These are phyloP conservation scores for Phoebastria nigripes DNA, from an alignment of 2,797 vertebrate genomes.

Conservation along the genomic window DNA sequence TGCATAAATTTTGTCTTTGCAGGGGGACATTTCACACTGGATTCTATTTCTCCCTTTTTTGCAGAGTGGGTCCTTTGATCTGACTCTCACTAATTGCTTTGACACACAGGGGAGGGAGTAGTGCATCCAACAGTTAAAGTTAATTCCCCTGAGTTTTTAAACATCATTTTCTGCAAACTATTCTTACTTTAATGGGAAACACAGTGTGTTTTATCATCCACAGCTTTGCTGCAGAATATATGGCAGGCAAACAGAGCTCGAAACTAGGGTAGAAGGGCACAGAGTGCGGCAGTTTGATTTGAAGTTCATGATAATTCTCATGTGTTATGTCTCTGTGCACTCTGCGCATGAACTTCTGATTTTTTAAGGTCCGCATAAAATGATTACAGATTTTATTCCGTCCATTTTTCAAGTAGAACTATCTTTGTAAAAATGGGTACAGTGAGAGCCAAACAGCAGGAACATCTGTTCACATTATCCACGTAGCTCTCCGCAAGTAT, in stretches of 20 bases:
- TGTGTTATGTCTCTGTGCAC: background rate
- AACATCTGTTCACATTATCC: background rate
- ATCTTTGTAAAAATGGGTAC: background rate
- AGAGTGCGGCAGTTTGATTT: background rate
- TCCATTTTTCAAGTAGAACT: background rate
- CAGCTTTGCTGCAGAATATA: background rate
- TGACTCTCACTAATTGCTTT: conserved; percentile 35
- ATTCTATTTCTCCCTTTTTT: background rate
- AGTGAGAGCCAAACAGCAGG: background rate
- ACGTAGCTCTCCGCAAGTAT: background rate
- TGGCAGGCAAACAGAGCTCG: background rate
- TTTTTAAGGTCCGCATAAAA: background rate
- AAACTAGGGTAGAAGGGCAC: background rate
- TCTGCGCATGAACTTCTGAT: background rate
- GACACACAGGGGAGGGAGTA: background rate
- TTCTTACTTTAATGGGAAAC: background rate
- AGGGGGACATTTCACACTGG: background rate
- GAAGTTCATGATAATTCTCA: background rate
- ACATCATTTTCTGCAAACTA: background rate
- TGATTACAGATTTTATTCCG: background rate
- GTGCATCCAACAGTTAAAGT: background rate
- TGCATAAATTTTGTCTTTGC: conserved; percentile 24
- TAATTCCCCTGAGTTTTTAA: conserved; percentile 16
- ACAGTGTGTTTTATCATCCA: background rate
- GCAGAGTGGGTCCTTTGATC: conserved; percentile 10